Base-by-base conservation (phyloP, 2,113 vertebrate species). In the Paramormyrops kingsleyae region DNA sequence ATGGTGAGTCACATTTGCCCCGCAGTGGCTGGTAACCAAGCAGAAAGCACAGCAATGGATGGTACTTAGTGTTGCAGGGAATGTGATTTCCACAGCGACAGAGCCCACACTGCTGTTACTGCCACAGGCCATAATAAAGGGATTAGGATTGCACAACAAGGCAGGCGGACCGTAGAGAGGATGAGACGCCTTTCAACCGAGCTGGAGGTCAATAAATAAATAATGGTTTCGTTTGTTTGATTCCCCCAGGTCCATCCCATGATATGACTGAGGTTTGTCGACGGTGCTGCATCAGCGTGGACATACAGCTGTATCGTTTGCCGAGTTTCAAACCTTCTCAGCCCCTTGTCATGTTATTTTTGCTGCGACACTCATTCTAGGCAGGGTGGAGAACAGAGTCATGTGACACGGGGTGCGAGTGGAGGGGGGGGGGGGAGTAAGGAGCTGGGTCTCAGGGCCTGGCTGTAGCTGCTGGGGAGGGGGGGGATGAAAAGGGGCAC, bases 171-270 rank as follows among this genome's bases (percentile, higher is more conserved):
- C 5, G 15, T 42, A 42, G 35, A 39, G 15, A 80, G 35, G 74
- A 80, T 80, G 74, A 80, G 35, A 80, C 17, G 15, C 74, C 74
- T 80, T 80, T 80, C 74, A 80, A 77, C 74, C 6, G 35, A 39
- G 74, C 74, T 42, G 74, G 74, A 42, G 74, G 74, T 19, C 74
- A 80, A 80, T 80, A 42, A 80, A 80, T 80, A 80, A 80, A 80
- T 80, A 42, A 80, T 80, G 74, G 74, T 80, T 42, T 39, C n/a
- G n/a, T n/a, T n/a, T n/a, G 35, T 80, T 42, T 80, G 62, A 70
- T 15, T 80, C 5, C 35, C 31, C 74, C 15, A 39, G 74, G 15
- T 80, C 5, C 13, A 42, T 42, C 39, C 31, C 74, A 80, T 35
- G 5, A 80, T 80, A 80, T 80, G 74, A 19, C 15, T 0, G 35